These are phyloP conservation scores for Trichogramma evanescens DNA, from an alignment of 2,888 invertebrate genomes.

Conservation along the genomic window DNA sequence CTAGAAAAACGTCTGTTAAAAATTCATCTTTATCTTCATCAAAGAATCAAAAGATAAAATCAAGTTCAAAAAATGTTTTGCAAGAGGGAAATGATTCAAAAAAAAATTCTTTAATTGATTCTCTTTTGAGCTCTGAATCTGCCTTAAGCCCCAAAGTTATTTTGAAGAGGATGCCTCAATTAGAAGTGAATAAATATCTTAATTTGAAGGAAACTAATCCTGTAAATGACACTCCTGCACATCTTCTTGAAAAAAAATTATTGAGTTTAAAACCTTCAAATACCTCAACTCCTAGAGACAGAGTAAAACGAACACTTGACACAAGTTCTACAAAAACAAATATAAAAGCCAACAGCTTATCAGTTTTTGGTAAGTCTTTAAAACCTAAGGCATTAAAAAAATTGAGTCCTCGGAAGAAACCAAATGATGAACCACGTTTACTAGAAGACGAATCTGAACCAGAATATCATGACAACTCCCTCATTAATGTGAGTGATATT, in stretches of 20 bases:
- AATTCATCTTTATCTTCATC: background rate
- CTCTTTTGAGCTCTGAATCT: background rate
- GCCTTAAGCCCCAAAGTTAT: slow-evolving; percentile 16
- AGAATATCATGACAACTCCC: slow-evolving; percentile 5
- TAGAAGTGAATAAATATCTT: slow-evolving; percentile 13
- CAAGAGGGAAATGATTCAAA: background rate
- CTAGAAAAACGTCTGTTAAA: slow-evolving; percentile 5
- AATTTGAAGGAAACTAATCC: background rate
- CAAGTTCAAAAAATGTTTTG: background rate
- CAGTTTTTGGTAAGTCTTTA: slow-evolving; percentile 1
- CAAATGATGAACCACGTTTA: background rate
- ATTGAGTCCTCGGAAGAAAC: slow-evolving; percentile 3
- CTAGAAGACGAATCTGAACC: slow-evolving; percentile 22
- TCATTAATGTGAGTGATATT: slow-evolving; percentile 21
- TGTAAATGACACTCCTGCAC: slow-evolving; percentile 5
- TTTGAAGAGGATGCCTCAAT: slow-evolving; percentile 10
- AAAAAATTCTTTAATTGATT: background rate
- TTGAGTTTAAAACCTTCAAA: slow-evolving; percentile 9
- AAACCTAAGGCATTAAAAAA: slow-evolving; percentile 13
- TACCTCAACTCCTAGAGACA: slow-evolving; percentile 20
- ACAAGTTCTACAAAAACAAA: background rate
- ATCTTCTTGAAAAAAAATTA: slow-evolving; percentile 5
- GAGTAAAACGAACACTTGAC: background rate
- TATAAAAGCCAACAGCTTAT: background rate
- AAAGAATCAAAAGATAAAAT: background rate